Evolutionary conservation across 1,140 invertebrate genomes (phyloP).

Genomic region (Monomorium pharaonis): DNA sequence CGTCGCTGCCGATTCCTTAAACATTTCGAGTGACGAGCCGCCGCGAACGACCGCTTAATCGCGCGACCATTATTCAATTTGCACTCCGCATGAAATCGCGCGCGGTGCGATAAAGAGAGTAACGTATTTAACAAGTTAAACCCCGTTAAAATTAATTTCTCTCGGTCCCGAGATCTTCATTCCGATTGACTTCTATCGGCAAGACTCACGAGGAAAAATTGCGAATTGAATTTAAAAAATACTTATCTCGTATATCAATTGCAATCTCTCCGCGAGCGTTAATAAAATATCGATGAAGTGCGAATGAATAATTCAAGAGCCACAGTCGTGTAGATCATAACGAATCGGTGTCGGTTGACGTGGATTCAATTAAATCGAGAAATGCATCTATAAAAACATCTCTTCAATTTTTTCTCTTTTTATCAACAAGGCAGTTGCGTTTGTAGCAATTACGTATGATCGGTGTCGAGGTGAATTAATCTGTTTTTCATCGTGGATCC

Average conservation of each 20-base stretch:
- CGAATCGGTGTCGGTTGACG: background rate
- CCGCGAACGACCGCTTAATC: constrained; percentile 27
- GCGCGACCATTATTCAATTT: constrained; percentile 29
- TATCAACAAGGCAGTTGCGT: background rate
- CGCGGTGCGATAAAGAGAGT: background rate
- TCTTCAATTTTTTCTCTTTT: background rate
- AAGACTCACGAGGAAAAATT: background rate
- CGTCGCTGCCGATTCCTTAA: background rate
- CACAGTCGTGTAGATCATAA: background rate
- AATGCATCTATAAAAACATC: background rate
- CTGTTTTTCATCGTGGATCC: background rate
- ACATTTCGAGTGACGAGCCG: background rate
- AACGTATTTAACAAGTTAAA: constrained; percentile 3
- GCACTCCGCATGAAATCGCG: background rate
- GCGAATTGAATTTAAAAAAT: background rate
- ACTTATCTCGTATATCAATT: background rate
- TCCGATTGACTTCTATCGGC: background rate
- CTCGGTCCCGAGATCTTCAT: background rate
- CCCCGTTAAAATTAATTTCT: background rate
- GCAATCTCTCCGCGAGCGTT: background rate
- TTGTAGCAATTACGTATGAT: background rate
- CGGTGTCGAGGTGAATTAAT: constrained; percentile 1
- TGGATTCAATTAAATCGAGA: background rate
- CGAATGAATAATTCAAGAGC: background rate
- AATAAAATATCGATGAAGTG: background rate